Evolutionary conservation across 2,113 vertebrate genomes (phyloP).

Genomic region (Entomyzon cyanotis): DNA sequence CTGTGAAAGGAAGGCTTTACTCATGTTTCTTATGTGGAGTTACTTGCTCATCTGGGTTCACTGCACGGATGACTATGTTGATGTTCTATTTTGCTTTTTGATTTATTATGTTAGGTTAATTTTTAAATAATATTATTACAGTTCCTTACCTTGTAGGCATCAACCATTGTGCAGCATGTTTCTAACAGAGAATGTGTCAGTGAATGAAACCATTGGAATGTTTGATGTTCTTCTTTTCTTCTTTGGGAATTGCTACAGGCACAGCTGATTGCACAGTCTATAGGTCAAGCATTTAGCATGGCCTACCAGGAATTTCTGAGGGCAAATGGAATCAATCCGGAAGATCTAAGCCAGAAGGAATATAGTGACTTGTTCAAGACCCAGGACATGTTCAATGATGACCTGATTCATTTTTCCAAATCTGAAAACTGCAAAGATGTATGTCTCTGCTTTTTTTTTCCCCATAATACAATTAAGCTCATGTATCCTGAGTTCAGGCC

Average conservation of each 20-base stretch:
- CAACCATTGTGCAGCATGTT: background rate
- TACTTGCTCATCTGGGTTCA: background rate
- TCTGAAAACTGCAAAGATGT: constrained; percentile 96
- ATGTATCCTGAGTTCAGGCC: background rate
- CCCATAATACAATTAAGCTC: background rate
- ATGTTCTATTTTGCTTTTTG: background rate
- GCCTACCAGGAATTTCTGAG: constrained; percentile 93
- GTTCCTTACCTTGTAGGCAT: background rate
- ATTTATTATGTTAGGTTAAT: background rate
- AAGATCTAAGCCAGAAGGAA: constrained; percentile 93
- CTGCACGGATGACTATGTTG: background rate
- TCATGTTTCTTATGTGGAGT: background rate
- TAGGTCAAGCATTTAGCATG: constrained; percentile 91
- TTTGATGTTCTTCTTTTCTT: background rate
- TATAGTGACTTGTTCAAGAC: constrained; percentile 93
- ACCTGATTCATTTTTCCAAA: constrained; percentile 93
- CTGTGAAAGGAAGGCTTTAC: background rate
- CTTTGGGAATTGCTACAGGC: constrained; percentile 71
- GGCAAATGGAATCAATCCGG: constrained; percentile 91
- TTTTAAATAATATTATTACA: background rate
- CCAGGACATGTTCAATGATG: constrained; percentile 95
- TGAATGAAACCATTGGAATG: background rate
- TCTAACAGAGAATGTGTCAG: background rate
- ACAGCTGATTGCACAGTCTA: constrained; percentile 90
- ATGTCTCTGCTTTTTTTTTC: constrained; percentile 26